phyloP scores from a whole-genome alignment of 2,797 vertebrate genomes.

The Onychomys torridus region DNA sequence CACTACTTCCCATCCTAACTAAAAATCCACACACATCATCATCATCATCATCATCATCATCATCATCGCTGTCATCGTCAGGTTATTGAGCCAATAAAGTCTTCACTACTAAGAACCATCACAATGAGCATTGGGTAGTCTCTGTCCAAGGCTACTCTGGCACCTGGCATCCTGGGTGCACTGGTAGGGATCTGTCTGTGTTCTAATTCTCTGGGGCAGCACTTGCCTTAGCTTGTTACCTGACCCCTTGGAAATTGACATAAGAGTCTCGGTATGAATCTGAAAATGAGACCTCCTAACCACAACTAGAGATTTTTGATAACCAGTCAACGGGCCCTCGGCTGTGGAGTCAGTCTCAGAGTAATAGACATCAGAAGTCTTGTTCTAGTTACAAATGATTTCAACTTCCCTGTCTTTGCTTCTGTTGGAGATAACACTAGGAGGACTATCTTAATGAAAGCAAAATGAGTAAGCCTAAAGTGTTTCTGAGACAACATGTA shows the following conservation, averaged over 20 bases:
- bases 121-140: neutral
- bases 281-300: neutral
- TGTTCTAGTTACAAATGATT: neutral
- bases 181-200: neutral
- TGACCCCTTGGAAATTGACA: neutral
- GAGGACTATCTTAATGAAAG: slow-evolving; percentile 38
- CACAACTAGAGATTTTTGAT: slow-evolving; percentile 6
- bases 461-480: neutral
- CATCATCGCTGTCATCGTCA: neutral
- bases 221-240: neutral
- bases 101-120: neutral
- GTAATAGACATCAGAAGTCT: neutral
- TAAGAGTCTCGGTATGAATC: neutral
- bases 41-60: too few relatives aligned
- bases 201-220: neutral
- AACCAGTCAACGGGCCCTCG: neutral
- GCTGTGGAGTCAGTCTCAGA: neutral
- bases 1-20: neutral
- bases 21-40: neutral
- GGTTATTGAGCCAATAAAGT: neutral
- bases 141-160: neutral
- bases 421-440: slow-evolving; percentile 26
- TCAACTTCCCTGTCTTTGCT: neutral
- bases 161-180: too few relatives aligned
- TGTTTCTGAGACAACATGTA: neutral